Evolutionary conservation across 2,797 vertebrate species (phyloP).

Genomic region (Pangasius mekongensis): DNA sequence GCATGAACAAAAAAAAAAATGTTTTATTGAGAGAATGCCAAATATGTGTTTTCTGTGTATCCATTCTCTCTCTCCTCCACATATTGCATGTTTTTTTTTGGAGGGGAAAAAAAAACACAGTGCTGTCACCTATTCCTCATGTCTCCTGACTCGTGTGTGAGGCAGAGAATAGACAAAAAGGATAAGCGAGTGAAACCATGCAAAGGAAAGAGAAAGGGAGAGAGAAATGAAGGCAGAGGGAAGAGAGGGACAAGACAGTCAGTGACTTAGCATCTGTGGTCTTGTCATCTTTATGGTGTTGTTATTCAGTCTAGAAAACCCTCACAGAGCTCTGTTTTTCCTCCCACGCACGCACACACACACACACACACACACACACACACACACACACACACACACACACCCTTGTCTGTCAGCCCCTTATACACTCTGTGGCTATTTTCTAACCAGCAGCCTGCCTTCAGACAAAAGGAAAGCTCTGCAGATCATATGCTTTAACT

Average conservation of each 20-base stretch:
- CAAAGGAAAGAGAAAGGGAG: slow-evolving; percentile 57
- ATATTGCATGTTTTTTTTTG: slow-evolving; percentile 22
- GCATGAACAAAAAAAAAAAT: slow-evolving; percentile 34
- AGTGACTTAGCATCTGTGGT: slow-evolving; percentile 53
- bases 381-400: slow-evolving; percentile 3
- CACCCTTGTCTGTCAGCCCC: slow-evolving; percentile 39
- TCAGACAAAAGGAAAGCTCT: slow-evolving; percentile 40
- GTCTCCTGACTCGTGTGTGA: slow-evolving; percentile 32
- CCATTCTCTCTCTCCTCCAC: neutral
- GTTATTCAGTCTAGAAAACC: slow-evolving; percentile 56
- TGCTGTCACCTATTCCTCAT: slow-evolving; percentile 41
- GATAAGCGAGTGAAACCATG: slow-evolving; percentile 49
- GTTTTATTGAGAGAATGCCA: slow-evolving; percentile 52
- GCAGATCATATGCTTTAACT: slow-evolving; percentile 22
- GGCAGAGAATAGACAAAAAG: slow-evolving; percentile 34
- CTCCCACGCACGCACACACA: slow-evolving; percentile 10
- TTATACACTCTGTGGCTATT: slow-evolving; percentile 48
- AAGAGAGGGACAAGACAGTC: slow-evolving; percentile 57
- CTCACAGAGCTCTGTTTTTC: slow-evolving; percentile 40
- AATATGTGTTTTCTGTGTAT: slow-evolving; percentile 59
- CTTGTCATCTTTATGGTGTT: slow-evolving; percentile 49
- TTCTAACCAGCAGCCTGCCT: slow-evolving; percentile 45
- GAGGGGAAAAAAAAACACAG: neutral
- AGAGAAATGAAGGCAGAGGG: slow-evolving; percentile 44
- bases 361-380: slow-evolving; percentile 41